Conservation (phyloP, 2,888 invertebrate species). For the Magallana nippona region DNA sequence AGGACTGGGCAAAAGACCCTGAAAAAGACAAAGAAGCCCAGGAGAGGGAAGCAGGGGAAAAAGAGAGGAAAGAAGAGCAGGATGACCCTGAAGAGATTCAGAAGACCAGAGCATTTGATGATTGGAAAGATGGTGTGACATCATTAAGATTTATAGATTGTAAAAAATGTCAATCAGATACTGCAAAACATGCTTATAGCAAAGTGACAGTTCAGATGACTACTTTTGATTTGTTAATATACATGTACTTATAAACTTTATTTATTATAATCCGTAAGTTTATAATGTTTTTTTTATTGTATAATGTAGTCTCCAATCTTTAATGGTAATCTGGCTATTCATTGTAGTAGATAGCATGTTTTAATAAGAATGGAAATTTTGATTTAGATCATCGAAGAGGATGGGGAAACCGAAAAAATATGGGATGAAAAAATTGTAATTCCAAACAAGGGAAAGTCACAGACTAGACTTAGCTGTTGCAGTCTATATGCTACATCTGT, state of each 20-base stretch:
- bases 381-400: conserved; percentile 59
- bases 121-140: conserved; percentile 75
- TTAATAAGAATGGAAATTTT: conserved; percentile 19
- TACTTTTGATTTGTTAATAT: too few species aligned
- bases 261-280: too few species aligned
- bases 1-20: conserved; percentile 57
- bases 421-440: conserved; percentile 50
- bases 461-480: too few species aligned
- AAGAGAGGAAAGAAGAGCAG: conserved; percentile 69
- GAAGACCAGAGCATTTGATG: conserved; percentile 74
- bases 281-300: too few species aligned
- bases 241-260: too few species aligned
- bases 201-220: too few species aligned
- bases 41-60: conserved; percentile 66
- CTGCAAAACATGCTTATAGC: too few species aligned
- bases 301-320: too few species aligned
- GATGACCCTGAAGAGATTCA: conserved; percentile 72
- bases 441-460: too few species aligned
- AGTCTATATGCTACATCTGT: not conserved
- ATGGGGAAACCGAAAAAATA: conserved; percentile 60
- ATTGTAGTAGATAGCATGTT: too few species aligned
- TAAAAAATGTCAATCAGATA: too few species aligned
- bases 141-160: conserved; percentile 35
- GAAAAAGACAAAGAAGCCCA: conserved; percentile 56
- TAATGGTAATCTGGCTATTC: too few species aligned